Conservation (phyloP, 2,888 invertebrate genomes). For the Aphodius granarius region DNA sequence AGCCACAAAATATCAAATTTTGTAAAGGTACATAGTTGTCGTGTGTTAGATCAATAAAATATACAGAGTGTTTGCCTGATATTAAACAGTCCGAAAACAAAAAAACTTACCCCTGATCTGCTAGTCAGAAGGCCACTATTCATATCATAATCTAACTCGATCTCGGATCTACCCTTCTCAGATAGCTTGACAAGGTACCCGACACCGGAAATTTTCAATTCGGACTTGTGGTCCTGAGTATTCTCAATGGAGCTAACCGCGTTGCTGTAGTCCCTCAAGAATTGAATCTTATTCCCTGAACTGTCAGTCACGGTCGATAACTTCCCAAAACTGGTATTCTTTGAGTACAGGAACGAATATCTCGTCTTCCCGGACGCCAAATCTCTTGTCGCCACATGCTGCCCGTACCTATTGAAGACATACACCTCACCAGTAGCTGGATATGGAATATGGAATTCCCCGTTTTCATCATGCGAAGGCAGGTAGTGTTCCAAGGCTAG, state of each 20-base stretch:
- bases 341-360: slow-evolving; percentile 95
- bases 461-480: slow-evolving; percentile 83
- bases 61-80: no score
- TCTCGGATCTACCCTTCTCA: slow-evolving; percentile 86
- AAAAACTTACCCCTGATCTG: slow-evolving; percentile 69
- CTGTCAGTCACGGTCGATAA: slow-evolving; percentile 92
- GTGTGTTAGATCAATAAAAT: no score
- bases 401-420: slow-evolving; percentile 92
- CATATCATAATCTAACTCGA: slow-evolving; percentile 88
- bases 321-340: slow-evolving; percentile 94
- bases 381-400: slow-evolving; percentile 93
- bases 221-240: slow-evolving; percentile 90
- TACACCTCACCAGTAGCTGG: slow-evolving; percentile 93
- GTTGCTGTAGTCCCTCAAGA: slow-evolving; percentile 88
- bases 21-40: no score
- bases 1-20: slow-evolving; percentile 36
- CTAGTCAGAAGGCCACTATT: slow-evolving; percentile 85
- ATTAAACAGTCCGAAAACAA: no score
- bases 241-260: slow-evolving; percentile 93
- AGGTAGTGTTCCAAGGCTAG: slow-evolving; percentile 84
- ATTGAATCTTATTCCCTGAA: slow-evolving; percentile 89
- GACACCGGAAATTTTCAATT: slow-evolving; percentile 89
- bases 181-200: slow-evolving; percentile 86
- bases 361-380: slow-evolving; percentile 92
- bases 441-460: slow-evolving; percentile 91